Evolutionary conservation across 2,888 invertebrate species (phyloP).

Genomic region (Acleris emargana): DNA sequence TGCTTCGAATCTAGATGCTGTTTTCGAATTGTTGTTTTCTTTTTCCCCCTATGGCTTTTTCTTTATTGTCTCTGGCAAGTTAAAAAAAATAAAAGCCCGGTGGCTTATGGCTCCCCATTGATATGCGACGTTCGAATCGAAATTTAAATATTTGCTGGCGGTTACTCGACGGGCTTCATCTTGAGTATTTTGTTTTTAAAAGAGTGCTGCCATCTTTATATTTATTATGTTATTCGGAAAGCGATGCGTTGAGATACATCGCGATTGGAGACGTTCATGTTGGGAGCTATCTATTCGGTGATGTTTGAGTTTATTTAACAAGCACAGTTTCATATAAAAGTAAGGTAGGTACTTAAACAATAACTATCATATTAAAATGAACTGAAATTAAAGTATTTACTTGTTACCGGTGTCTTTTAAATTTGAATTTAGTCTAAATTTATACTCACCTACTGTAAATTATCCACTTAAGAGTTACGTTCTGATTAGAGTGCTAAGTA

Average conservation of each 20-base stretch:
- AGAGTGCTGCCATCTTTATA: constrained; percentile 74
- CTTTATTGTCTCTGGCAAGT: constrained; percentile 78
- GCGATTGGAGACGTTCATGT: constrained; percentile 29
- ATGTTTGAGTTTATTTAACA: background rate
- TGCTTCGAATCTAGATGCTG: constrained; percentile 83
- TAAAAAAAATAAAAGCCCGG: constrained; percentile 74
- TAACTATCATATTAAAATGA: too few species aligned
- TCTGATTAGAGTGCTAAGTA: too few species aligned
- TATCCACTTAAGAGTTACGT: too few species aligned
- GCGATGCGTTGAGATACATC: constrained; percentile 36
- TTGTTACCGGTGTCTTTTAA: too few species aligned
- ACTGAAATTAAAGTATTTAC: too few species aligned
- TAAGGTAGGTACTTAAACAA: too few species aligned
- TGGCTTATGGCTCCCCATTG: constrained; percentile 84
- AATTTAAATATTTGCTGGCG: constrained; percentile 82
- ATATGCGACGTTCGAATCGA: constrained; percentile 83
- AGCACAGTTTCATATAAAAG: too few species aligned
- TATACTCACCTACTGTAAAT: too few species aligned
- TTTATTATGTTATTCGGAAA: constrained; percentile 68
- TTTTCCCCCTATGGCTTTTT: constrained; percentile 74
- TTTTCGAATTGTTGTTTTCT: constrained; percentile 69
- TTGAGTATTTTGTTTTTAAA: constrained; percentile 72
- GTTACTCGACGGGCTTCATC: constrained; percentile 75
- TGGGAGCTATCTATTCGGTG: constrained; percentile 6
- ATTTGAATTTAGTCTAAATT: too few species aligned